A percentile compares a stretch with the other conserved stretches of the same genome.
phyloP scores from a whole-genome alignment of 2,888 invertebrate genomes.

The Noctua janthe region DNA sequence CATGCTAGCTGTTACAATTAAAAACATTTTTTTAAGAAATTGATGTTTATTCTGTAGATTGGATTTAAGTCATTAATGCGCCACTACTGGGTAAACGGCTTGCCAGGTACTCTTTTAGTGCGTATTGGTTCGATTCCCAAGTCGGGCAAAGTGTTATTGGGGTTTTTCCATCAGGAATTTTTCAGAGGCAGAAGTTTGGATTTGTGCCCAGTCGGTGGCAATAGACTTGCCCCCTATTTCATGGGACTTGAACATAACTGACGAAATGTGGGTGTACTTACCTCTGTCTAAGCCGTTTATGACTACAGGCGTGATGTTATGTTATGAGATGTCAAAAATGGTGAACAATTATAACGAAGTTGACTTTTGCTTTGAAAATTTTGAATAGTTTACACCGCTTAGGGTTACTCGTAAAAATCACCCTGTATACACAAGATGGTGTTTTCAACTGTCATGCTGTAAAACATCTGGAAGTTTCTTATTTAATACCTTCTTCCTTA shows the following conservation, averaged over 20 bases:
- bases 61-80: background rate
- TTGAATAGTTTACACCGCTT: background rate
- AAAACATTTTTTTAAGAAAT: background rate
- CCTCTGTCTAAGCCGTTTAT: background rate
- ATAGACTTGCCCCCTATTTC: background rate
- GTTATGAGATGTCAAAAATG: background rate
- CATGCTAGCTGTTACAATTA: background rate
- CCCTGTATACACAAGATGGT: constrained; percentile 20
- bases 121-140: background rate
- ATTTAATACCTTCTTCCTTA: background rate
- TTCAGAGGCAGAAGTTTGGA: background rate
- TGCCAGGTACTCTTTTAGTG: too few species aligned
- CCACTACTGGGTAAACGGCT: background rate
- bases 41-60: background rate
- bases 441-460: constrained; percentile 33
- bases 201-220: background rate
- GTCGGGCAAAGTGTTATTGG: background rate
- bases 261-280: background rate
- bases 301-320: background rate
- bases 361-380: background rate
- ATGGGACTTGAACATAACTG: background rate
- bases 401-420: background rate
- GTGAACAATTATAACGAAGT: background rate
- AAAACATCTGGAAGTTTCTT: constrained; percentile 13
- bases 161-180: background rate